These are phyloP conservation scores for Chymomyza costata DNA, from an alignment of 1,140 invertebrate genomes.

Conservation along the genomic window DNA sequence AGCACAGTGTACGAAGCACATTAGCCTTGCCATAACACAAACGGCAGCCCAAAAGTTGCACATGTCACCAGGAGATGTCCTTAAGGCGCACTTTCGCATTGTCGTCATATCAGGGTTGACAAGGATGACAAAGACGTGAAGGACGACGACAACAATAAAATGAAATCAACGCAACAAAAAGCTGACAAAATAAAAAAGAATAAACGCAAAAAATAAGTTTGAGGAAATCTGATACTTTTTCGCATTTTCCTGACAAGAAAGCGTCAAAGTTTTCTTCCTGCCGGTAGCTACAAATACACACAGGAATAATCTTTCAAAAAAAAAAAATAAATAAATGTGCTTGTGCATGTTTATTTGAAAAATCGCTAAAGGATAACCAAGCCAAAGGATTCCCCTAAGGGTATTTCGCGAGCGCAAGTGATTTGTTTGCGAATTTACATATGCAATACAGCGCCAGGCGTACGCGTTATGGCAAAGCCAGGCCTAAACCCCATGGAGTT, in stretches of 20 bases:
- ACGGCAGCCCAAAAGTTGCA: conserved; percentile 27
- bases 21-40: conserved; percentile 30
- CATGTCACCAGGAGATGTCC: conserved; percentile 43
- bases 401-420: conserved; percentile 62
- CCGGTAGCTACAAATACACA: conserved; percentile 19
- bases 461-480: neutral
- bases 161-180: conserved; percentile 31
- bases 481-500: conserved; percentile 43
- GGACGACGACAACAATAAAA: conserved; percentile 39
- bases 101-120: conserved; percentile 34
- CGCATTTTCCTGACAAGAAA: conserved; percentile 20
- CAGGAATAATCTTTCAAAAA: neutral
- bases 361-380: conserved; percentile 72
- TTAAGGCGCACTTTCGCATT: conserved; percentile 40
- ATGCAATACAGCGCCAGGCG: conserved; percentile 17
- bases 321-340: conserved; percentile 32
- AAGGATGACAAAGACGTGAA: conserved; percentile 13
- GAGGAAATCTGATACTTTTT: conserved; percentile 48
- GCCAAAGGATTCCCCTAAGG: conserved; percentile 66
- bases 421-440: conserved; percentile 71
- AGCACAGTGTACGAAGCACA: conserved; percentile 22
- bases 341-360: conserved; percentile 68
- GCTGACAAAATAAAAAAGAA: conserved; percentile 6
- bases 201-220: conserved; percentile 14
- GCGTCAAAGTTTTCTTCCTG: conserved; percentile 50